phyloP scores from a whole-genome alignment of 1,140 invertebrate species.

The Diachasma alloeum region DNA sequence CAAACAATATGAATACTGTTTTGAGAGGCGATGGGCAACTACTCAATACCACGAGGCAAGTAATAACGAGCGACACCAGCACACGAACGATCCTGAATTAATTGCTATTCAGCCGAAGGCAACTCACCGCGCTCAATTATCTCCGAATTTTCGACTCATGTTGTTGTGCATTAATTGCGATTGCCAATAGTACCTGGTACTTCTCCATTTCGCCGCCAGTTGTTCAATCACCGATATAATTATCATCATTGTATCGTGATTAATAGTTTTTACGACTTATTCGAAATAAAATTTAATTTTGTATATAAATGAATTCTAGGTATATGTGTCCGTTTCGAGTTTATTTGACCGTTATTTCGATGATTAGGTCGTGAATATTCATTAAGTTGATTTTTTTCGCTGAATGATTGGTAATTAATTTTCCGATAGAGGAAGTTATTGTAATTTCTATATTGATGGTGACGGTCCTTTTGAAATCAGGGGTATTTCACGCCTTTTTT shows the following conservation, averaged over 20 bases:
- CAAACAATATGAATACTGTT: constrained; percentile 2
- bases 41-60: constrained; percentile 24
- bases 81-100: constrained; percentile 44
- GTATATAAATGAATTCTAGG: neutral
- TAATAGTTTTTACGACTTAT: neutral
- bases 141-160: constrained; percentile 36
- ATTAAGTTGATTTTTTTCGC: no score
- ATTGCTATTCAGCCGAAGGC: constrained; percentile 40
- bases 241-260: constrained; percentile 10
- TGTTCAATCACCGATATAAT: constrained; percentile 2
- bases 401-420: no score
- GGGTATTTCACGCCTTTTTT: no score
- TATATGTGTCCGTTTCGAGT: neutral
- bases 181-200: neutral
- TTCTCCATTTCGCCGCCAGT: constrained; percentile 21
- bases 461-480: neutral
- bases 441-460: no score
- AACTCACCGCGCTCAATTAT: constrained; percentile 41
- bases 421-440: no score
- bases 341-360: neutral
- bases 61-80: constrained; percentile 40
- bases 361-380: no score
- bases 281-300: neutral
- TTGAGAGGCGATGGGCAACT: neutral
- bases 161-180: constrained; percentile 35